Conservation (phyloP, 2,888 invertebrate genomes). For the Trissonchulus sp. region DNA sequence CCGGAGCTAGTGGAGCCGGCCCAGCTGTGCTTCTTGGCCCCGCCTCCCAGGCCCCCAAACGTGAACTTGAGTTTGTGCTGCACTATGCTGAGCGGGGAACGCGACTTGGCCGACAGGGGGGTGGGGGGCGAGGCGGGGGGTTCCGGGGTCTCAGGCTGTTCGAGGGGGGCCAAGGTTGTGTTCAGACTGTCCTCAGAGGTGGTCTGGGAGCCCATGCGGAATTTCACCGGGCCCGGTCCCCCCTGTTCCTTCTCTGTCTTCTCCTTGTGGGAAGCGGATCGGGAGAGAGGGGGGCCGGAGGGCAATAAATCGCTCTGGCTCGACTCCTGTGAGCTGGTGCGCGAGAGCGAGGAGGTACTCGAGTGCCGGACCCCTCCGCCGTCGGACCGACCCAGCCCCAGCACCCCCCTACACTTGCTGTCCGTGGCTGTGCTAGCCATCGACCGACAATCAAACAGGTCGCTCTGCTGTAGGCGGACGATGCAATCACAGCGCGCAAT, state of each 20-base stretch:
- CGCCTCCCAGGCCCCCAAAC: not conserved
- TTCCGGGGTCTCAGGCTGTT: not conserved
- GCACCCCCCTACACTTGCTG: too few relatives aligned
- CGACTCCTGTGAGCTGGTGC: too few relatives aligned
- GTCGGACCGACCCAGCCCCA: too few relatives aligned
- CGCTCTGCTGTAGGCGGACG: too few relatives aligned
- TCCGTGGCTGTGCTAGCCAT: too few relatives aligned
- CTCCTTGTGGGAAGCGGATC: too few relatives aligned
- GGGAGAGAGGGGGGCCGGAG: too few relatives aligned
- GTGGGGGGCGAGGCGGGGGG: not conserved
- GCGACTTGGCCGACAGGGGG: not conserved
- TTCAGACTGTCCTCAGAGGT: slow-evolving; percentile 1
- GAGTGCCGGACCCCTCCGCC: too few relatives aligned
- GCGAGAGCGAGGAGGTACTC: too few relatives aligned
- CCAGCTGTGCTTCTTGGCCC: not conserved
- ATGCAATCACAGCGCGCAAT: too few relatives aligned
- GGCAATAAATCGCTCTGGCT: too few relatives aligned
- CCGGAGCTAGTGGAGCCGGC: not conserved
- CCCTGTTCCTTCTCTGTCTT: not conserved
- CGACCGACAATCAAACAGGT: too few relatives aligned
- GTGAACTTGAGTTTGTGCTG: not conserved
- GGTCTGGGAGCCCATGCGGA: not conserved
- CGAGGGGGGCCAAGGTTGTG: not conserved
- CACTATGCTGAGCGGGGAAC: not conserved
- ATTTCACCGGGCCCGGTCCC: not conserved